Percentiles rank a stretch among this genome's conserved stretches.
Evolutionary conservation across 1,140 invertebrate genomes (phyloP).

Genomic region (Aphaenogaster floridana): DNA sequence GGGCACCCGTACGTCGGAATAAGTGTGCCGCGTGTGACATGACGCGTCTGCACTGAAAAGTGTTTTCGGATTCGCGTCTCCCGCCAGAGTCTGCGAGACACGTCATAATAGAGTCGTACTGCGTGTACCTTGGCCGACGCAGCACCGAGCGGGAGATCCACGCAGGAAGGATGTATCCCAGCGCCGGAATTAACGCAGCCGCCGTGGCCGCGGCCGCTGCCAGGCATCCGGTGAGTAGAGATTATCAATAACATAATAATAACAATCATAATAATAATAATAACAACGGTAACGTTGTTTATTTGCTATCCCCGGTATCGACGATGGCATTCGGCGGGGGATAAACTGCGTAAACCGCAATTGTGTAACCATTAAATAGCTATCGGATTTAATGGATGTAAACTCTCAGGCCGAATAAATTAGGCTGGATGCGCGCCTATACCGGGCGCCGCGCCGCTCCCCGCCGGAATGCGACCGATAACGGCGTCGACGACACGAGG

Average conservation of each 20-base stretch:
- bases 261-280: slow-evolving; percentile 5
- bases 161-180: slow-evolving; percentile 87
- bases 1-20: no score
- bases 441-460: neutral
- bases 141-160: slow-evolving; percentile 20
- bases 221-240: slow-evolving; percentile 88
- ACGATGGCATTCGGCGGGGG: slow-evolving; percentile 20
- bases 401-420: slow-evolving; percentile 43
- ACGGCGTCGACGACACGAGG: slow-evolving; percentile 11
- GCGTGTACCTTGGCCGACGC: neutral
- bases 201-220: slow-evolving; percentile 88
- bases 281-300: neutral
- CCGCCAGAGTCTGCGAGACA: neutral
- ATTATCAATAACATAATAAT: slow-evolving; percentile 35
- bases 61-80: neutral
- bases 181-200: slow-evolving; percentile 89
- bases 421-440: neutral
- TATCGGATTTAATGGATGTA: slow-evolving; percentile 33
- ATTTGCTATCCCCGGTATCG: neutral
- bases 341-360: slow-evolving; percentile 45
- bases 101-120: neutral
- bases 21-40: slow-evolving; percentile 57
- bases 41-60: slow-evolving; percentile 38
- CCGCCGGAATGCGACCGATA: neutral
- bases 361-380: slow-evolving; percentile 26